A percentile compares a stretch with the other conserved stretches of the same genome.
Conservation (phyloP, 2,113 vertebrate genomes). For the Leptobrachium leishanense region DNA sequence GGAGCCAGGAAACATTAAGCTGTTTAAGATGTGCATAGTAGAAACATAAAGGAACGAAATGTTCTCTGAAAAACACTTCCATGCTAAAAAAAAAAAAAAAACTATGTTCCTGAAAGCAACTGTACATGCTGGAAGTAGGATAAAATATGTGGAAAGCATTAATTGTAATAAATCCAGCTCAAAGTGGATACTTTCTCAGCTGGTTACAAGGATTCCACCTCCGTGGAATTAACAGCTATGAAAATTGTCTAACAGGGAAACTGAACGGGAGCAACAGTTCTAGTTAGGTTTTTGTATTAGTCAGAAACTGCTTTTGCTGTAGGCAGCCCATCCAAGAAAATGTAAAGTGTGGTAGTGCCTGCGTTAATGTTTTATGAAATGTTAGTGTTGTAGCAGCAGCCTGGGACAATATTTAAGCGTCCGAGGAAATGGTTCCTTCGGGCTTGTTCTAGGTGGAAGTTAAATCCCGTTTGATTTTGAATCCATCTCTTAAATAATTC, state of each 20-base stretch:
- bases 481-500: too few species aligned
- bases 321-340: slow-evolving; percentile 45
- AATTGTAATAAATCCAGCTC: slow-evolving; percentile 55
- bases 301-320: slow-evolving; percentile 1
- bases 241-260: not conserved
- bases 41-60: slow-evolving; percentile 53
- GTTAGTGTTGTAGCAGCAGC: slow-evolving; percentile 39
- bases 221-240: slow-evolving; percentile 17
- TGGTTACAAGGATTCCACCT: slow-evolving; percentile 52
- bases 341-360: slow-evolving; percentile 55
- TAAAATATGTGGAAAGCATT: slow-evolving; percentile 51
- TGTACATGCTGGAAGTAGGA: slow-evolving; percentile 56
- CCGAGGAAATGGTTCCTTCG: slow-evolving; percentile 37
- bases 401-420: slow-evolving; percentile 56
- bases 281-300: not conserved
- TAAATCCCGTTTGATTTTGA: too few species aligned
- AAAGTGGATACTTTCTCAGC: slow-evolving; percentile 55
- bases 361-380: slow-evolving; percentile 50
- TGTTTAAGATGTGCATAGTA: slow-evolving; percentile 57
- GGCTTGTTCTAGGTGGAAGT: not conserved
- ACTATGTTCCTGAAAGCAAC: slow-evolving; percentile 50
- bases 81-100: slow-evolving; percentile 59
- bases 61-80: slow-evolving; percentile 53
- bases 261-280: not conserved
- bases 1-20: slow-evolving; percentile 60